Conservation (phyloP, 2,888 invertebrate species). For the Cynaeus angustus region DNA sequence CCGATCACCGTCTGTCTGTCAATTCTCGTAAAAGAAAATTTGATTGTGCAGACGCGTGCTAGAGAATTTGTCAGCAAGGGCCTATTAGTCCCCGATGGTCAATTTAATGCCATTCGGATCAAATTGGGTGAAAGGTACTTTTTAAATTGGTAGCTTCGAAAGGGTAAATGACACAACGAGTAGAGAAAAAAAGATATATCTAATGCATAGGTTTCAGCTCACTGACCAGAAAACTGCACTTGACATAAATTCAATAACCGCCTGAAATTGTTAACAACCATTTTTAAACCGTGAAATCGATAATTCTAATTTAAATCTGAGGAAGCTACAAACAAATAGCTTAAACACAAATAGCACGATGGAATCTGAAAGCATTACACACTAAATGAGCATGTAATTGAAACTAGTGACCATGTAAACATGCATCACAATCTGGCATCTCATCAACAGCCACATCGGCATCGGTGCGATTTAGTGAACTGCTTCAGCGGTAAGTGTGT, state of each 20-base stretch:
- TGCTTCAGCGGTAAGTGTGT: conserved; percentile 25
- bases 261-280: too few species aligned
- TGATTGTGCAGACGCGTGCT: conserved; percentile 57
- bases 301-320: too few species aligned
- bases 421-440: conserved; percentile 50
- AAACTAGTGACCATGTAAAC: conserved; percentile 51
- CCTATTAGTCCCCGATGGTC: conserved; percentile 62
- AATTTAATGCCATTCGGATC: conserved; percentile 65
- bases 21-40: conserved; percentile 60
- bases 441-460: conserved; percentile 40
- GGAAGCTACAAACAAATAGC: not conserved
- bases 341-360: not conserved
- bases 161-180: conserved; percentile 51
- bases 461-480: conserved; percentile 43
- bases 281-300: too few species aligned
- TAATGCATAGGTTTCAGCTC: conserved; percentile 38
- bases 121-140: conserved; percentile 62
- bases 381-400: conserved; percentile 50
- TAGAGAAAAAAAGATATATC: conserved; percentile 36
- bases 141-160: conserved; percentile 55
- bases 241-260: not conserved
- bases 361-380: conserved; percentile 39
- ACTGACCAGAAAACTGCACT: conserved; percentile 20
- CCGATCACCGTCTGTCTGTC: conserved; percentile 19
- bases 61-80: conserved; percentile 56